A percentile compares a stretch with the other conserved stretches of the same genome.
phyloP scores from a whole-genome alignment of 2,797 vertebrate genomes.

The Muscicapa comitata region DNA sequence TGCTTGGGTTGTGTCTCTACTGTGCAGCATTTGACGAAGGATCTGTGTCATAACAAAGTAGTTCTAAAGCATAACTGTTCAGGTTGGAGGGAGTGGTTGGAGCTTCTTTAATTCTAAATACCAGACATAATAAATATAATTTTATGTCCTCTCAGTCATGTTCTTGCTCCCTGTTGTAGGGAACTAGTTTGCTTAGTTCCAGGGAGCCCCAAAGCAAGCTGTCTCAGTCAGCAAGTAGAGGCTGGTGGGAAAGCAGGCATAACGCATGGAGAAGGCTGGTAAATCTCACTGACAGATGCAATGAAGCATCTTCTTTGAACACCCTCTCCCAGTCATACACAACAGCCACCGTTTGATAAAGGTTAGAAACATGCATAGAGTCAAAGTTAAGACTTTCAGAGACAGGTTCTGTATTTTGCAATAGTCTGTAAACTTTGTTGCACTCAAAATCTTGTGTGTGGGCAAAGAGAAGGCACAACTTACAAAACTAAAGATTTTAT shows the following conservation, averaged over 20 bases:
- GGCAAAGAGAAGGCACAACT: not conserved
- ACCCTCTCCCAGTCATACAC: fast-evolving
- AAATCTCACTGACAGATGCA: not conserved
- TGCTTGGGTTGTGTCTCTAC: fast-evolving
- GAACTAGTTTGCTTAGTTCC: not conserved
- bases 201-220: not conserved
- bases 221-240: not conserved
- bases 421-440: not conserved
- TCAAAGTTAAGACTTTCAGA: not conserved
- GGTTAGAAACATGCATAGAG: not conserved
- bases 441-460: not conserved
- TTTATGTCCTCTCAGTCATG: not conserved
- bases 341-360: not conserved
- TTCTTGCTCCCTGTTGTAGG: not conserved
- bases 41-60: not conserved
- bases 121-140: not conserved
- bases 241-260: not conserved
- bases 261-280: not conserved
- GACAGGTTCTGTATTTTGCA: not conserved
- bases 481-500: not conserved
- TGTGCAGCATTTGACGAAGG: not conserved
- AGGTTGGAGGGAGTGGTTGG: not conserved
- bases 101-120: not conserved
- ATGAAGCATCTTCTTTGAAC: not conserved
- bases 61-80: not conserved